Conservation (phyloP, 2,113 vertebrate genomes). For the Upupa epops region DNA sequence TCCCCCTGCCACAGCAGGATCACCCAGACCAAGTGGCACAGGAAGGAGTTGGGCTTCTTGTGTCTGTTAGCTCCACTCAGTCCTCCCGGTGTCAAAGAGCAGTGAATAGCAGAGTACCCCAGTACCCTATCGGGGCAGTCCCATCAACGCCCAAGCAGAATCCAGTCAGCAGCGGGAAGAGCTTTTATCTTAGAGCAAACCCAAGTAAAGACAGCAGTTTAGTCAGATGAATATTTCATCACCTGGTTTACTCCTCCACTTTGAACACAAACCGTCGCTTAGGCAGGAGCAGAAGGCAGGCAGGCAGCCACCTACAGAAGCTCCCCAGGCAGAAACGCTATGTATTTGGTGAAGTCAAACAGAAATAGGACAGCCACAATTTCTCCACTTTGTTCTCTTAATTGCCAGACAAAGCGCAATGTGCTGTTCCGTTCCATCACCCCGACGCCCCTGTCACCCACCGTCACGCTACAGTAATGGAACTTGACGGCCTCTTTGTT, state of each 20-base stretch:
- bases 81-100: not conserved
- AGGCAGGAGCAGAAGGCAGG: not conserved
- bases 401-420: constrained; percentile 65
- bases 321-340: constrained; percentile 30
- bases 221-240: constrained; percentile 25
- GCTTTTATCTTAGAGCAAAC: not conserved
- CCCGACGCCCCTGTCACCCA: constrained; percentile 58
- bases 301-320: constrained; percentile 37
- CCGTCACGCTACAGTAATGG: constrained; percentile 31
- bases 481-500: constrained; percentile 45
- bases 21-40: too few species aligned
- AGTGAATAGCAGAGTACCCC: not conserved
- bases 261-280: constrained; percentile 2
- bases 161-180: not conserved
- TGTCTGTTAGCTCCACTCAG: not conserved
- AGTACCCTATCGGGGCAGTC: not conserved
- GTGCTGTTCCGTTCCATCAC: constrained; percentile 52
- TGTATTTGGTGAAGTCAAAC: constrained; percentile 29
- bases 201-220: not conserved
- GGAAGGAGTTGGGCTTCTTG: not conserved
- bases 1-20: too few species aligned
- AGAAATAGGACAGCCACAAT: constrained; percentile 27
- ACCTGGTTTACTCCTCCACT: not conserved
- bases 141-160: not conserved
- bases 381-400: constrained; percentile 29